A percentile compares a stretch with the other conserved stretches of the same genome.
Conservation (phyloP, 1,140 invertebrate species). For the Macrotrachela quadricornifera region DNA sequence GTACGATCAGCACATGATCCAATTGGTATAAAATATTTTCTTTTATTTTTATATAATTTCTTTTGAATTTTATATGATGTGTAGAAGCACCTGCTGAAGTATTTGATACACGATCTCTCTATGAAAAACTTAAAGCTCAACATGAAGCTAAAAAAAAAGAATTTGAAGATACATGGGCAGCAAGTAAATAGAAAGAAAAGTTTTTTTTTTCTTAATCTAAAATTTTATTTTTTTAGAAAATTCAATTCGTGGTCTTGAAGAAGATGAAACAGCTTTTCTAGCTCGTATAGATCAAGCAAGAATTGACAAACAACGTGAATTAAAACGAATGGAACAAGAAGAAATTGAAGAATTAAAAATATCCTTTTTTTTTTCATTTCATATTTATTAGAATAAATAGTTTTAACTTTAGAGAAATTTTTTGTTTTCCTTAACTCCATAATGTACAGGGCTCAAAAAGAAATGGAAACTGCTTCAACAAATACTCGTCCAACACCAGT, state of each 20-base stretch:
- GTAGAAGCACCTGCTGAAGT: constrained; percentile 6
- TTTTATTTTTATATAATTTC: no score
- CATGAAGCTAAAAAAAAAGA: constrained; percentile 4
- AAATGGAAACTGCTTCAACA: no score
- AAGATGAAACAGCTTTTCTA: constrained; percentile 5
- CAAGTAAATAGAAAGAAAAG: neutral
- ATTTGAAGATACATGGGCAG: constrained; percentile 2
- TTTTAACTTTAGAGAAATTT: no score
- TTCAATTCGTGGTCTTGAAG: constrained; percentile 3
- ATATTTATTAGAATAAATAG: no score
- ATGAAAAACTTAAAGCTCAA: constrained; percentile 4
- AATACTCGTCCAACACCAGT: no score
- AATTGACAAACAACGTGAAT: neutral
- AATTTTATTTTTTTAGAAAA: neutral
- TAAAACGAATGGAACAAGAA: neutral
- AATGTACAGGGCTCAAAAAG: no score
- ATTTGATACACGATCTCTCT: constrained; percentile 5
- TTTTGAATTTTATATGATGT: no score
- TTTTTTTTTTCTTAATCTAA: neutral
- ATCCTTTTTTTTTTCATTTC: constrained; percentile 6
- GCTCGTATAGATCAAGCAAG: constrained; percentile 1
- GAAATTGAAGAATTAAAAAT: constrained; percentile 9
- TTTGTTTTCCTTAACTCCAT: no score
- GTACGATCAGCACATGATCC: constrained; percentile 4
- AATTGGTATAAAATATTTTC: neutral